Percentiles rank a stretch among this genome's conserved stretches.
phyloP scores from a whole-genome alignment of 1,140 invertebrate genomes.

The Pachypeltis micranthus region DNA sequence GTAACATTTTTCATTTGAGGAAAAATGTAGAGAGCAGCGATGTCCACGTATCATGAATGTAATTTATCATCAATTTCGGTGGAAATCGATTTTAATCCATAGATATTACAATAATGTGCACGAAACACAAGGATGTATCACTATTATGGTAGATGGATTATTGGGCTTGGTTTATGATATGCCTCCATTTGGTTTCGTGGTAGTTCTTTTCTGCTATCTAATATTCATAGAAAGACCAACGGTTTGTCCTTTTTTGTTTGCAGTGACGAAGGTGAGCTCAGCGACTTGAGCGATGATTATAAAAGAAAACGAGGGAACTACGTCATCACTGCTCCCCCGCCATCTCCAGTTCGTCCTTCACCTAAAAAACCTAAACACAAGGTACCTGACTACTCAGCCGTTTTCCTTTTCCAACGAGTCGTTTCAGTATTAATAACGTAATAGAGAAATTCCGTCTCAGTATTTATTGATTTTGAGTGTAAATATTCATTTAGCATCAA shows the following conservation, averaged over 20 bases:
- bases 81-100: too few relatives aligned
- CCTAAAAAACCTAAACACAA: constrained; percentile 19
- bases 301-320: constrained; percentile 22
- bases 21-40: too few relatives aligned
- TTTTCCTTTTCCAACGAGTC: constrained; percentile 17
- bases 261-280: constrained; percentile 66
- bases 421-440: constrained; percentile 6
- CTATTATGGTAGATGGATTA: too few relatives aligned
- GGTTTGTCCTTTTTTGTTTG: constrained; percentile 18
- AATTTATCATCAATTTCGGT: too few relatives aligned
- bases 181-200: too few relatives aligned
- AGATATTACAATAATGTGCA: too few relatives aligned
- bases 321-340: constrained; percentile 39
- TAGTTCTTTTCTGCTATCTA: too few relatives aligned
- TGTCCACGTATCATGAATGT: too few relatives aligned
- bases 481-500: neutral
- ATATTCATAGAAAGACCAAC: constrained; percentile 2
- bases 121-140: too few relatives aligned
- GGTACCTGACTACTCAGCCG: constrained; percentile 13
- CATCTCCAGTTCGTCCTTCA: constrained; percentile 37
- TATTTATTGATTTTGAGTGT: neutral
- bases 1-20: too few relatives aligned
- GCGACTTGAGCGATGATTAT: constrained; percentile 45
- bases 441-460: neutral
- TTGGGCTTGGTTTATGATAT: too few relatives aligned